phyloP scores from a whole-genome alignment of 2,888 invertebrate species.

The Drosophila aldrichi region DNA sequence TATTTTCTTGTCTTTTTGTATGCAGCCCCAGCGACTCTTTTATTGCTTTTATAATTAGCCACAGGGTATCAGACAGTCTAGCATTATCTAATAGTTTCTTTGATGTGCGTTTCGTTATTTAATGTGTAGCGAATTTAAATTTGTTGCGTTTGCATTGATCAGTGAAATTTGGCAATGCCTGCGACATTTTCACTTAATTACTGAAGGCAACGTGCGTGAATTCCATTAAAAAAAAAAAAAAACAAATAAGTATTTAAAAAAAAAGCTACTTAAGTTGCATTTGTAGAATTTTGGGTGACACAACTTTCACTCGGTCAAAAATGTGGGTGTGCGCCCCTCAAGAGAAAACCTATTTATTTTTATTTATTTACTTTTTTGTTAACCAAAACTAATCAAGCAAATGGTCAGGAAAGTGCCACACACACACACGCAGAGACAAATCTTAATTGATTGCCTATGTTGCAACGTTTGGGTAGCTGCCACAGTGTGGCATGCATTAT shows the following conservation, averaged over 20 bases:
- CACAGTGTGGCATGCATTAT: constrained; percentile 39
- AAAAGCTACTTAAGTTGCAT: constrained; percentile 27
- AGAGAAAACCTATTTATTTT: constrained; percentile 31
- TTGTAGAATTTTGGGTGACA: constrained; percentile 48
- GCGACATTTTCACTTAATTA: constrained; percentile 43
- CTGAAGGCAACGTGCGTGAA: constrained; percentile 36
- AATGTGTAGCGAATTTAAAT: constrained; percentile 60
- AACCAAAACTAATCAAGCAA: constrained; percentile 54
- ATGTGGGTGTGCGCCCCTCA: constrained; percentile 41
- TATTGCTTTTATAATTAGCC: background rate
- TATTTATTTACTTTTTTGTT: background rate
- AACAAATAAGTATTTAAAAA: constrained; percentile 15
- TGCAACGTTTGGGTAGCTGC: constrained; percentile 34
- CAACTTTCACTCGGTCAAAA: constrained; percentile 46
- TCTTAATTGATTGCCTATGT: constrained; percentile 65
- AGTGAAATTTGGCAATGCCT: constrained; percentile 54
- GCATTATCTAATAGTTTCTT: background rate
- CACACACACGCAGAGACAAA: constrained; percentile 1
- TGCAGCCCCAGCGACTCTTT: background rate
- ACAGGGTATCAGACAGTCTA: constrained; percentile 2
- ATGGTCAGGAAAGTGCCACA: constrained; percentile 43
- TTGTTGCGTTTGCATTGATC: constrained; percentile 32
- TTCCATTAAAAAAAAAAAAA: constrained; percentile 50
- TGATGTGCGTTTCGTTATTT: constrained; percentile 13
- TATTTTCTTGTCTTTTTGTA: background rate